phyloP scores from a whole-genome alignment of 2,797 vertebrate genomes.

The Psittacula echo region DNA sequence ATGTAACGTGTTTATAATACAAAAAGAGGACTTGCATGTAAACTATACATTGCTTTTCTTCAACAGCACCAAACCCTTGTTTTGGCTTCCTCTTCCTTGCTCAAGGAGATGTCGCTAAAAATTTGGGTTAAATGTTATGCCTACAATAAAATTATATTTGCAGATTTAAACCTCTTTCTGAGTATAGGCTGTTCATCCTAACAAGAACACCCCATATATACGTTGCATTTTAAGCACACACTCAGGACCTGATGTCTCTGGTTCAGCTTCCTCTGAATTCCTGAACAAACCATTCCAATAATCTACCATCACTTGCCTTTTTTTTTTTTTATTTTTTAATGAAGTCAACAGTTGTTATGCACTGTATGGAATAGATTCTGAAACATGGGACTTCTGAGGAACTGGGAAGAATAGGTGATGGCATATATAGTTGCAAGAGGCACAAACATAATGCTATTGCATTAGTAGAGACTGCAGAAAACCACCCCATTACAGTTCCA shows the following conservation, averaged over 20 bases:
- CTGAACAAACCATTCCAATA: background rate
- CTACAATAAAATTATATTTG: background rate
- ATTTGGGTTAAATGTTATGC: background rate
- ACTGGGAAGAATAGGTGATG: background rate
- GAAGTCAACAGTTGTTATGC: background rate
- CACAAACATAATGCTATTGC: background rate
- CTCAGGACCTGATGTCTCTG: background rate
- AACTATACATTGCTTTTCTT: accelerated
- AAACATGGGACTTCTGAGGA: background rate
- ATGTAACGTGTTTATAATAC: accelerated
- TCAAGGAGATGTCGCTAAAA: background rate
- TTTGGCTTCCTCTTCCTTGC: background rate
- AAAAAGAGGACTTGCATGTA: background rate
- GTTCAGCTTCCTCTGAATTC: background rate
- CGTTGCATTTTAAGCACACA: background rate
- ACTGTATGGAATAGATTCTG: background rate
- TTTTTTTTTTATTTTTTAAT: background rate
- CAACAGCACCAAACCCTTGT: background rate
- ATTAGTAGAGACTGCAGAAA: background rate
- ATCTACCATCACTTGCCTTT: background rate
- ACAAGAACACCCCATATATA: background rate
- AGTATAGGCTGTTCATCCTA: background rate
- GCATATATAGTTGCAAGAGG: background rate
- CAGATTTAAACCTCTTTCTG: background rate
- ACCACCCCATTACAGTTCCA: background rate